Evolutionary conservation across 2,888 invertebrate species (phyloP), one percentile per base, ranked within the genome.

Genomic region (Coleophora deauratella): DNA sequence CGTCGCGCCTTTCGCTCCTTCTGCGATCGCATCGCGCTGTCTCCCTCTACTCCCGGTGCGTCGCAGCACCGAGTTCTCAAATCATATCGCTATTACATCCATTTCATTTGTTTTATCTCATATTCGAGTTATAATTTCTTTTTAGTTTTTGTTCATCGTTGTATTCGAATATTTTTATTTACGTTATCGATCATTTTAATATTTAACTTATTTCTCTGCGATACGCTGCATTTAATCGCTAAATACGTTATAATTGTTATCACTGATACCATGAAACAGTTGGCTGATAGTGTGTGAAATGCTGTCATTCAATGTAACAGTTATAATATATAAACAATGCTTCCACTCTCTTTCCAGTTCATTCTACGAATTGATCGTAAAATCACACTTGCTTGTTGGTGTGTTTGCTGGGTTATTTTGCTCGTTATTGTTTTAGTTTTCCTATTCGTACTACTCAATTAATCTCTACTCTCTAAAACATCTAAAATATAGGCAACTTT

Each of bases 1-100:
- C 77, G 76, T 1, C 77, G 81, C 55, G 78, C 72, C 49, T 72
- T 82, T 52, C 73, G 75, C 54, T 67, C 76, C 49, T 72, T 81
- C 48, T 71, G 67, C 50, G 64, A 59, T 44, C 62, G 66, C 47
- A 21, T 21, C 21, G 21, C 21, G 21, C 59, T 74, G 54, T 56
- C 65, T 43, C 62, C 71, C 51, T 55, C 57, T 52, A 41, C 55
- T 46, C 54, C 62, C 58, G 75, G 74, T 73, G 74, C 72, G 74
- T 72, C 50, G 45, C 31, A 27, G 31, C 21, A 21, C 21, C 21
- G 14, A 11, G 27, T 28, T 28, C 13, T 37, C 9, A 12, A 27
- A 37, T 37, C 12, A n/a, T 11, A 36, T 27, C 36, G 10, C 14
- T 11, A 35, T 21, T 14, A n/a, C 15, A n/a, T 15, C 14, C 34